Evolutionary conservation across 2,113 vertebrate genomes (phyloP), one percentile per base, ranked within the genome.

Genomic region (Leptobrachium ailaonicum): DNA sequence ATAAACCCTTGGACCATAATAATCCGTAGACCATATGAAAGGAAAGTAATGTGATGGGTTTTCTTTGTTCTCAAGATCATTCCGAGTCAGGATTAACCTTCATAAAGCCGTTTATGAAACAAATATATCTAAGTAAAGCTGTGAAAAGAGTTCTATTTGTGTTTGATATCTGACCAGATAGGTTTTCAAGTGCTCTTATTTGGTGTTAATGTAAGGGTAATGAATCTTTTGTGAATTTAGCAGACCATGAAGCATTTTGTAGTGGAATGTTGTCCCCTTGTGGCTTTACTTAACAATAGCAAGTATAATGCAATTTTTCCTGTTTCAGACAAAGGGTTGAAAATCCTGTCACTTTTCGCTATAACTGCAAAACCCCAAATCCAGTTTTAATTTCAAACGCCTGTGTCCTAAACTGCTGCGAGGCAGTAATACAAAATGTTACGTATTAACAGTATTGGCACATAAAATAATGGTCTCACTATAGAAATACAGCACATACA

Each of bases 201-300:
- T 60, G 56, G 13, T 60, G 41, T 70, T 32, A 60, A 40, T 70
- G 41, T 7, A 70, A 69, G 13, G n/a, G 41, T 32, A 76, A 56
- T 20, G 45, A 53, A 54, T 44, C 40, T 66, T 13, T 40, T 13
- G 32, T 11, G 62, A 40, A 4, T 40, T 20, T 77, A 58, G 11
- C 62, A 41, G 69, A 45, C 41, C 62, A 56, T 71, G 47, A 79
- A 73, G 40, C 44, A 53, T 66, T 13, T 20, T 44, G 41, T 43
- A 66, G 71, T 80, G 8, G 45, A 67, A 80, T 50, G 66, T 10
- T 80, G 78, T 3, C 78, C 71, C 63, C 71, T 60, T 10, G 71
- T 80, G 78, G 62, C 20, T 10, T n/a, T 7, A 8, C 3, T 41
- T 68, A 13, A 54, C 68, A 60, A 60, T 74, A 40, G n/a, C 63